Percentiles rank a stretch among this genome's conserved stretches.
Conservation (phyloP, 2,113 vertebrate genomes). For the Polypterus bichir region DNA sequence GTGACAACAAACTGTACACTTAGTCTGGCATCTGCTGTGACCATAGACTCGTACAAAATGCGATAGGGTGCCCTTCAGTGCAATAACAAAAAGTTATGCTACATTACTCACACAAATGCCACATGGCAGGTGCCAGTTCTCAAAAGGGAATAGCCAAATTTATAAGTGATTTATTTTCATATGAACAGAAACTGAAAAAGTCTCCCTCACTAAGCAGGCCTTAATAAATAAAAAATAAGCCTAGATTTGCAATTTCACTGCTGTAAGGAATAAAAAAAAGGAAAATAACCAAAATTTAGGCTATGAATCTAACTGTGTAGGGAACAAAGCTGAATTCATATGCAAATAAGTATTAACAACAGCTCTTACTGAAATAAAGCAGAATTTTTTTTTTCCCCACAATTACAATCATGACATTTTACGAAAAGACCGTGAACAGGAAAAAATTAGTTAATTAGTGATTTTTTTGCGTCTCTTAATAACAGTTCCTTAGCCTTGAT, state of each 20-base stretch:
- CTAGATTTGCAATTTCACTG: neutral
- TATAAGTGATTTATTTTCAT: slow-evolving; percentile 47
- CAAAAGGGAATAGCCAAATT: slow-evolving; percentile 37
- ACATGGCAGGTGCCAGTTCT: slow-evolving; percentile 30
- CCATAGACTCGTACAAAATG: slow-evolving; percentile 42
- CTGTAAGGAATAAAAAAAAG: neutral
- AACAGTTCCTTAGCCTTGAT: no score
- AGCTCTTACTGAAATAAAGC: neutral
- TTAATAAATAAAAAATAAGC: slow-evolving; percentile 11
- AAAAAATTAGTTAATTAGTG: no score
- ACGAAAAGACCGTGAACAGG: no score
- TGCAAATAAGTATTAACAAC: neutral
- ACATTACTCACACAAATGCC: slow-evolving; percentile 51
- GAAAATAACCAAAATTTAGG: neutral
- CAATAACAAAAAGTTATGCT: slow-evolving; percentile 48
- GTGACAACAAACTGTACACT: neutral
- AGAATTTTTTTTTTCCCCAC: no score
- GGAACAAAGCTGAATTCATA: neutral
- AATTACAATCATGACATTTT: no score
- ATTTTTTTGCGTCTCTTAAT: no score
- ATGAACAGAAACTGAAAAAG: slow-evolving; percentile 29
- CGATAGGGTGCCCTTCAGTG: slow-evolving; percentile 44
- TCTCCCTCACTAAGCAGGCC: slow-evolving; percentile 12
- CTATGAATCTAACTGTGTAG: neutral
- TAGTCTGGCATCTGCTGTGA: slow-evolving; percentile 1